Conservation (phyloP, 2,888 invertebrate genomes). For the Napeogenes inachia region DNA sequence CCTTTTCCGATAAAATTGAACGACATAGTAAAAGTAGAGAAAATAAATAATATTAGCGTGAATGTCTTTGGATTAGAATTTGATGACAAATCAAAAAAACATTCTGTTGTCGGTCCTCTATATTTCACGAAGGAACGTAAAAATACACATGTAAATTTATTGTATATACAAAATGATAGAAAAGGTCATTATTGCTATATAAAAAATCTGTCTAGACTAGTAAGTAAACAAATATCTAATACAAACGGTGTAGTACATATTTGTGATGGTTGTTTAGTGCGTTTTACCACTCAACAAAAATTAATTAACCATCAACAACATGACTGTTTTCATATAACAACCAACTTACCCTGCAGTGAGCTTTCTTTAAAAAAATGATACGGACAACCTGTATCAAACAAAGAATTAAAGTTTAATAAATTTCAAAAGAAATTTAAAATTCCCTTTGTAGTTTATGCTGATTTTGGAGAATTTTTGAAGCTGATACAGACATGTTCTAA, state of each 20-base stretch:
- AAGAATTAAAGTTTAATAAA: conserved; percentile 28
- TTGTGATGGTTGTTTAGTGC: conserved; percentile 26
- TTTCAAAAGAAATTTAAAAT: conserved; percentile 24
- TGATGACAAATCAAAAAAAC: too few species aligned
- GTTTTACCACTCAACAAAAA: conserved; percentile 21
- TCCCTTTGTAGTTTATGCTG: conserved; percentile 33
- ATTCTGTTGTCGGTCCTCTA: too few species aligned
- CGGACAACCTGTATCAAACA: conserved; percentile 16
- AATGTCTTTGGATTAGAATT: too few species aligned
- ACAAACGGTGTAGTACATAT: conserved; percentile 15
- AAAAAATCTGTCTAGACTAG: conserved; percentile 20
- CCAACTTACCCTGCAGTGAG: conserved; percentile 25
- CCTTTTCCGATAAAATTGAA: too few species aligned
- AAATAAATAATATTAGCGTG: too few species aligned
- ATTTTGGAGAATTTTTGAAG: conserved; percentile 34
- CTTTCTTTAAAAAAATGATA: conserved; percentile 26
- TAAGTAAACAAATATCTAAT: conserved; percentile 20
- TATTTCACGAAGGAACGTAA: too few species aligned
- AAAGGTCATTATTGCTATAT: conserved; percentile 15
- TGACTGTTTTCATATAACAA: conserved; percentile 27
- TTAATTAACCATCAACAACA: conserved; percentile 22
- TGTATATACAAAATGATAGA: too few species aligned
- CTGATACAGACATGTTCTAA: conserved; percentile 31
- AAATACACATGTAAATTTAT: too few species aligned
- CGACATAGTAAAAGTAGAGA: too few species aligned